phyloP scores from a whole-genome alignment of 2,113 vertebrate genomes.

The Tonatia bakeri region DNA sequence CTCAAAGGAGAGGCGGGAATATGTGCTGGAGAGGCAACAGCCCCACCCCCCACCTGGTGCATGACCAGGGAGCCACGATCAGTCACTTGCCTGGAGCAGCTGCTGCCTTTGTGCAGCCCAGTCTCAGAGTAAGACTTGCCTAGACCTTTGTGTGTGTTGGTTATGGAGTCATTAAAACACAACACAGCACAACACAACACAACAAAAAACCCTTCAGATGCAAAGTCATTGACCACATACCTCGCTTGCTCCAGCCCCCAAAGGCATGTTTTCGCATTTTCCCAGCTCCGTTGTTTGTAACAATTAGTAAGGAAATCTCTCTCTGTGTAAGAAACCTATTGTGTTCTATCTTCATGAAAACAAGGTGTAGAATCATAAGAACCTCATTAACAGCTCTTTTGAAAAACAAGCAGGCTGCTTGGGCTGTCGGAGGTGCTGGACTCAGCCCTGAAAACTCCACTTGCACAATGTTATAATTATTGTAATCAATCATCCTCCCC shows the following conservation, averaged over 20 bases:
- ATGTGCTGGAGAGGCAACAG: too few relatives aligned
- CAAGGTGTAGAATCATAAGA: conserved; percentile 54
- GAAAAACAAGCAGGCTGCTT: conserved; percentile 38
- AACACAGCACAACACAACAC: too few relatives aligned
- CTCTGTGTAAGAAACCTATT: conserved; percentile 40
- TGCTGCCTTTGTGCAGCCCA: not conserved
- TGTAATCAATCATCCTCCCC: conserved; percentile 47
- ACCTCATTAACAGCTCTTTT: conserved; percentile 57
- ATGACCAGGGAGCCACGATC: fast-evolving
- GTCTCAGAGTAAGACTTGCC: not conserved
- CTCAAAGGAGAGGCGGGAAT: fast-evolving
- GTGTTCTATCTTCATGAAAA: conserved; percentile 32
- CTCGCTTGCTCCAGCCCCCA: not conserved
- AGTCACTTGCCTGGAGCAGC: not conserved
- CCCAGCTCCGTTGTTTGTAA: not conserved
- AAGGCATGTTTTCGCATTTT: not conserved
- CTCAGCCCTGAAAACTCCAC: conserved; percentile 22
- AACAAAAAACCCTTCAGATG: not conserved
- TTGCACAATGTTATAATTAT: conserved; percentile 56
- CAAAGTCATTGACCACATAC: not conserved
- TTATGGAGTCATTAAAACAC: not conserved
- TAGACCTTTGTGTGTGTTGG: not conserved
- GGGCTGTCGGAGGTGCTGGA: conserved; percentile 63
- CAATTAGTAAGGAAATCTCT: conserved; percentile 53
- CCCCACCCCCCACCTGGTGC: too few relatives aligned